phyloP scores from a whole-genome alignment of 2,113 vertebrate genomes.

The Colossoma macropomum region DNA sequence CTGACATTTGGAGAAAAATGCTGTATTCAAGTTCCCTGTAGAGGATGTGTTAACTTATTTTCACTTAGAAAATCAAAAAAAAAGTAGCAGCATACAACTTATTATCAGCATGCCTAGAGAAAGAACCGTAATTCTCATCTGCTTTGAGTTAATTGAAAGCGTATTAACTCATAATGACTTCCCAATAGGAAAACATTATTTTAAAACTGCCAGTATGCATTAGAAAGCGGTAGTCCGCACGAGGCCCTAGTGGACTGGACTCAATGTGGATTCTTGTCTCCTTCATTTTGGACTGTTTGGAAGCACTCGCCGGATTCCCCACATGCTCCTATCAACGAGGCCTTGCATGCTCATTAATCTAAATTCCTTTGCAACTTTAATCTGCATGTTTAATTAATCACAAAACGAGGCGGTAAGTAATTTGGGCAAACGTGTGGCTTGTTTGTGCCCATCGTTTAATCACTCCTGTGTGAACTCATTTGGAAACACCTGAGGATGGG shows the following conservation, averaged over 20 bases:
- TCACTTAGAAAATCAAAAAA: too few relatives aligned
- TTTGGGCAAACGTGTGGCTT: constrained; percentile 89
- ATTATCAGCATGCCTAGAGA: neutral
- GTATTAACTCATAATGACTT: neutral
- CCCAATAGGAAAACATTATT: constrained; percentile 67
- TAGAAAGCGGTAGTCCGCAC: constrained; percentile 82
- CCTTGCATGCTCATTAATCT: constrained; percentile 90
- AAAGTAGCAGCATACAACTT: too few relatives aligned
- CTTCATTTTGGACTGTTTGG: constrained; percentile 87
- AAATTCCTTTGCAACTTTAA: constrained; percentile 95
- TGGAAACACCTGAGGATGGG: constrained; percentile 94
- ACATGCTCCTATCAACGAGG: constrained; percentile 88
- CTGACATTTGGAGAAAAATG: too few relatives aligned
- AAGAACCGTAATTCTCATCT: neutral
- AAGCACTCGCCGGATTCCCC: constrained; percentile 82
- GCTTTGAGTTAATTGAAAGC: neutral
- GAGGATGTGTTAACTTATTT: too few relatives aligned
- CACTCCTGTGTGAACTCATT: constrained; percentile 89
- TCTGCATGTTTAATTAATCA: constrained; percentile 97
- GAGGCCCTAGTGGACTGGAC: constrained; percentile 81
- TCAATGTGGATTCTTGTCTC: constrained; percentile 87
- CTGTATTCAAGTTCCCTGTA: too few relatives aligned
- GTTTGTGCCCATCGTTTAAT: constrained; percentile 90
- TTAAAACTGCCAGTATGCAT: constrained; percentile 87
- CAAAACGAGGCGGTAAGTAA: constrained; percentile 94